These are phyloP conservation scores for Propsilocerus akamusi DNA, from an alignment of 1,140 invertebrate species.

Conservation along the genomic window DNA sequence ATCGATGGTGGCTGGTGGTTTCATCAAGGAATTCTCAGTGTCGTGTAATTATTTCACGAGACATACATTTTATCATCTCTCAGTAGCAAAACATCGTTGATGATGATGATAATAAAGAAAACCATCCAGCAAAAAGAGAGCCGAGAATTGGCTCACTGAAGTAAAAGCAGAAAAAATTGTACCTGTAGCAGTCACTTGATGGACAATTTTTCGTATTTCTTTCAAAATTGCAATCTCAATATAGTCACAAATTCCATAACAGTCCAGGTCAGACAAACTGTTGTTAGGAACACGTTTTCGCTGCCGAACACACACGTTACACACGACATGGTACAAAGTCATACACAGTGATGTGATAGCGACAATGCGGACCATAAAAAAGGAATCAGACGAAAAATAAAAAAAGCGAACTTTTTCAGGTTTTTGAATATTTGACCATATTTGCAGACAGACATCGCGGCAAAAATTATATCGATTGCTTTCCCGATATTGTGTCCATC, in stretches of 20 bases:
- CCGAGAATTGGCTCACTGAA: neutral
- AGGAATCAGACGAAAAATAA: too few species aligned
- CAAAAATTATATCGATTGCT: too few species aligned
- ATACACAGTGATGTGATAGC: too few species aligned
- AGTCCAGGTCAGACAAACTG: neutral
- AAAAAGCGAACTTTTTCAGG: too few species aligned
- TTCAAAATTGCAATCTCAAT: too few species aligned
- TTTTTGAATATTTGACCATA: too few species aligned
- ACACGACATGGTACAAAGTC: neutral
- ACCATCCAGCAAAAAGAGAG: neutral
- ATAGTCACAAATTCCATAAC: slow-evolving; percentile 3
- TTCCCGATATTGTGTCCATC: too few species aligned
- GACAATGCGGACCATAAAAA: too few species aligned
- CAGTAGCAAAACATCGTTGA: neutral
- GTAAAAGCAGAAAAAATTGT: neutral
- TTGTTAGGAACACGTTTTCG: neutral
- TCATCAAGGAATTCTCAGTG: neutral
- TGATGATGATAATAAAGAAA: neutral
- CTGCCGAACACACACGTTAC: neutral
- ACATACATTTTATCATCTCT: slow-evolving; percentile 1
- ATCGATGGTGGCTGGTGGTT: too few species aligned
- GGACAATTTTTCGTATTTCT: too few species aligned
- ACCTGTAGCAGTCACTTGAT: neutral
- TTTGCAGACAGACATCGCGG: too few species aligned
- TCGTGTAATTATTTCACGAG: slow-evolving; percentile 2